Percentiles rank a stretch among this genome's conserved stretches.
Conservation (phyloP, 2,797 vertebrate genomes). For the Eupleurogrammus muticus region DNA sequence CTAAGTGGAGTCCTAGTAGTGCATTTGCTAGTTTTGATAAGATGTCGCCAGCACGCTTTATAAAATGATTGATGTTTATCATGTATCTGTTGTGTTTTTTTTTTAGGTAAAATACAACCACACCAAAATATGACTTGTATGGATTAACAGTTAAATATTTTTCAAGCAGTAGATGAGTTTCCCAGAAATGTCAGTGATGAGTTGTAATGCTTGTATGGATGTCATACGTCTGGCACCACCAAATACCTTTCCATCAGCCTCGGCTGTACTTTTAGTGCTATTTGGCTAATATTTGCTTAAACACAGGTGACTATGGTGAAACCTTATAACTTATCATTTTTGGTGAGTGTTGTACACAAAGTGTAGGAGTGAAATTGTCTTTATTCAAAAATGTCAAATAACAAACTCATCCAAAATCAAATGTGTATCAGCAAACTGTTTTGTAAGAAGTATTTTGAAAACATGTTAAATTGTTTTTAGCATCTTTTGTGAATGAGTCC, state of each 20-base stretch:
- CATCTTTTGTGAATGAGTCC: not conserved
- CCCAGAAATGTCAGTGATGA: not conserved
- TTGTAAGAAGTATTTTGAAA: constrained; percentile 5
- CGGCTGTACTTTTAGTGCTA: no score
- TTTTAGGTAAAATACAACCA: constrained; percentile 6
- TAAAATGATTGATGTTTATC: constrained; percentile 17
- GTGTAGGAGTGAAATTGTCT: constrained; percentile 31
- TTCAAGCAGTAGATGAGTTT: not conserved
- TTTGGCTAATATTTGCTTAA: not conserved
- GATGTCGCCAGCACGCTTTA: constrained; percentile 23
- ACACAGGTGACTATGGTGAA: not conserved
- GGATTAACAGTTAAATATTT: not conserved
- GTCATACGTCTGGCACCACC: not conserved
- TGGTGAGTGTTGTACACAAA: constrained; percentile 4
- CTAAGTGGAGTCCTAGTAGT: constrained; percentile 44
- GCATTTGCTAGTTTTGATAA: constrained; percentile 33
- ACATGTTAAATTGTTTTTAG: not conserved
- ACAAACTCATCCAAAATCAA: constrained; percentile 12
- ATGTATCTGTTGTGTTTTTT: constrained; percentile 34
- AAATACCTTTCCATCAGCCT: not conserved
- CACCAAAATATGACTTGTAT: not conserved
- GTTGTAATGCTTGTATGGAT: not conserved
- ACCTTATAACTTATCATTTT: not conserved
- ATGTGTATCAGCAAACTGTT: not conserved
- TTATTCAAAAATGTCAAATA: constrained; percentile 48